These are phyloP conservation scores for Typhlichthys subterraneus DNA, from an alignment of 2,797 vertebrate genomes.

Conservation along the genomic window DNA sequence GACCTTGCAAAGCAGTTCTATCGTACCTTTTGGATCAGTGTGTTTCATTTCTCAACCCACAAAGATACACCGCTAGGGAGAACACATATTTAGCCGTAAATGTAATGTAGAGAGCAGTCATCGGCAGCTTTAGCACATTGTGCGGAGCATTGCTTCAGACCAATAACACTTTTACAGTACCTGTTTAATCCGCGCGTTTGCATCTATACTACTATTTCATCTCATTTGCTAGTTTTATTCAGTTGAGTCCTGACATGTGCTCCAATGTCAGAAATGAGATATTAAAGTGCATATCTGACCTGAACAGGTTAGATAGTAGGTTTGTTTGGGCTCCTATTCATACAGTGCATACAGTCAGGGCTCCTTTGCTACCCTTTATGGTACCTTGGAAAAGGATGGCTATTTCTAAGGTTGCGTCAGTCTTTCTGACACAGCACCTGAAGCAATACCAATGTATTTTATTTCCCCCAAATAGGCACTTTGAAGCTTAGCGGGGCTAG, in stretches of 20 bases:
- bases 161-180: slow-evolving; percentile 42
- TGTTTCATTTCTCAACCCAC: slow-evolving; percentile 71
- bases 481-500: slow-evolving; percentile 58
- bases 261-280: slow-evolving; percentile 63
- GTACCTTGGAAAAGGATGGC: slow-evolving; percentile 21
- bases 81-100: slow-evolving; percentile 58
- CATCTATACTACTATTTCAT: slow-evolving; percentile 34
- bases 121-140: slow-evolving; percentile 59
- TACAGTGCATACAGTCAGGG: neutral
- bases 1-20: slow-evolving; percentile 77
- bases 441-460: slow-evolving; percentile 54
- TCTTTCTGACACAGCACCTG: slow-evolving; percentile 67
- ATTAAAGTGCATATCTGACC: slow-evolving; percentile 50
- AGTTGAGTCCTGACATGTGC: slow-evolving; percentile 50
- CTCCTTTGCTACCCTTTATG: slow-evolving; percentile 4
- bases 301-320: slow-evolving; percentile 28
- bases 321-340: slow-evolving; percentile 13
- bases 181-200: slow-evolving; percentile 53
- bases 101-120: slow-evolving; percentile 54
- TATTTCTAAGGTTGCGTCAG: slow-evolving; percentile 73
- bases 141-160: slow-evolving; percentile 41
- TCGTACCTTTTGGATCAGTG: slow-evolving; percentile 70
- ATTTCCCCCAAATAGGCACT: slow-evolving; percentile 48
- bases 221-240: slow-evolving; percentile 59
- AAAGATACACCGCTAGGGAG: slow-evolving; percentile 72